Conservation (phyloP, 2,113 vertebrate genomes). For the Nyctereutes procyonoides region DNA sequence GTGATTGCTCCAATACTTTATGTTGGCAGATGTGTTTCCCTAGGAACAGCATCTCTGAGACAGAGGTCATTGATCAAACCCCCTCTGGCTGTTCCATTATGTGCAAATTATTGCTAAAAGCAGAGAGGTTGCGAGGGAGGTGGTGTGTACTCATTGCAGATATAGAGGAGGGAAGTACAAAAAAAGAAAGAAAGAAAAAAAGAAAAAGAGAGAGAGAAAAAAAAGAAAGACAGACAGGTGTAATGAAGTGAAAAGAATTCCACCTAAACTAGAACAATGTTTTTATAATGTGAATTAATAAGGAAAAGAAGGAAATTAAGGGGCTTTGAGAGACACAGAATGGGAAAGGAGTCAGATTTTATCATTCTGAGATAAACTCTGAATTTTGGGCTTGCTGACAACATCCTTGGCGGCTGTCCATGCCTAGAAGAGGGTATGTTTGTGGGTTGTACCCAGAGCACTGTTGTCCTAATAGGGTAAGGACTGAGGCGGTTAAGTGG, state of each 20-base stretch:
- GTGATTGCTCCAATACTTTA: slow-evolving; percentile 95
- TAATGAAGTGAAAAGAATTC: slow-evolving; percentile 82
- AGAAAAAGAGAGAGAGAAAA: slow-evolving; percentile 13
- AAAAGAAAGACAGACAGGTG: slow-evolving; percentile 61
- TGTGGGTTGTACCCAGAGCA: slow-evolving; percentile 8
- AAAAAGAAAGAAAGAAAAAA: neutral
- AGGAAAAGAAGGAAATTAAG: slow-evolving; percentile 63
- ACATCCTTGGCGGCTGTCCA: neutral
- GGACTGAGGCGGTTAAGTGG: slow-evolving; percentile 41
- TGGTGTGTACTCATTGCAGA: slow-evolving; percentile 76
- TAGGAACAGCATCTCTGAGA: slow-evolving; percentile 92
- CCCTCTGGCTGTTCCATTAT: slow-evolving; percentile 94
- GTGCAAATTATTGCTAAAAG: slow-evolving; percentile 94
- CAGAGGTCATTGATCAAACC: slow-evolving; percentile 95
- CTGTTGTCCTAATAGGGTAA: slow-evolving; percentile 32
- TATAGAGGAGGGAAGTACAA: slow-evolving; percentile 58
- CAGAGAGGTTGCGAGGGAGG: slow-evolving; percentile 82
- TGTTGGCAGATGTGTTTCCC: slow-evolving; percentile 95
- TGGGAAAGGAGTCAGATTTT: slow-evolving; percentile 37
- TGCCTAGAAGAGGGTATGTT: neutral
- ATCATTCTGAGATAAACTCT: slow-evolving; percentile 52
- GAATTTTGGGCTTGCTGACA: slow-evolving; percentile 36
- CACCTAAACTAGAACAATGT: slow-evolving; percentile 74
- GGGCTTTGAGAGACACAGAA: slow-evolving; percentile 50
- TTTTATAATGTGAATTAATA: slow-evolving; percentile 82